Conservation (phyloP, 2,888 invertebrate genomes). For the Cosmopolites sordidus region DNA sequence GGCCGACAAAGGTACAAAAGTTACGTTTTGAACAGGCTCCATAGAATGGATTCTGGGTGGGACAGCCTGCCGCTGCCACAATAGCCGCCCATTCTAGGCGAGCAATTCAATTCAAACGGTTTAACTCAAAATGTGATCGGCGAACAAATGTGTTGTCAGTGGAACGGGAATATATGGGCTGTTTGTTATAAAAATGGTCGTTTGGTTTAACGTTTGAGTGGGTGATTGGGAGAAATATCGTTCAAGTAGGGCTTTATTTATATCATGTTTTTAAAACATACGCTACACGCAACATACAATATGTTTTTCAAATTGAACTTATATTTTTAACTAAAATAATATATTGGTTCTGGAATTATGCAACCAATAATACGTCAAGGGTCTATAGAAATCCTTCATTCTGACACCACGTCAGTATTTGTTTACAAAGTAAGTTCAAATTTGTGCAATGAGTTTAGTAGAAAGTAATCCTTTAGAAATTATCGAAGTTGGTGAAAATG, state of each 20-base stretch:
- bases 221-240: slow-evolving; percentile 4
- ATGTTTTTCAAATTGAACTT: too few species aligned
- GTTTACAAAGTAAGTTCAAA: too few species aligned
- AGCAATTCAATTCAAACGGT: slow-evolving; percentile 2
- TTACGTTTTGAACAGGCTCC: not conserved
- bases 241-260: not conserved
- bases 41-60: not conserved
- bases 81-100: slow-evolving; percentile 2
- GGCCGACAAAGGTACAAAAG: too few species aligned
- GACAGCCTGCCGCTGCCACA: not conserved
- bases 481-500: not conserved
- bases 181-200: slow-evolving; percentile 6
- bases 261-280: too few species aligned
- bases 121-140: slow-evolving; percentile 4
- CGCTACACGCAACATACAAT: too few species aligned
- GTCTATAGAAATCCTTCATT: too few species aligned
- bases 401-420: too few species aligned
- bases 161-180: slow-evolving; percentile 3
- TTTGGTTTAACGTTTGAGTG: not conserved
- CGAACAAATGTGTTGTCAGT: slow-evolving; percentile 5
- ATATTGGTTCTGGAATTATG: too few species aligned
- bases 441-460: slow-evolving; percentile 17
- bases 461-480: slow-evolving; percentile 3
- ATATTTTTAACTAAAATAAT: too few species aligned
- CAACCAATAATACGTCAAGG: too few species aligned